Percentiles rank a stretch among this genome's conserved stretches.
phyloP scores from a whole-genome alignment of 2,888 invertebrate species.

The Sphaerophoria taeniata region DNA sequence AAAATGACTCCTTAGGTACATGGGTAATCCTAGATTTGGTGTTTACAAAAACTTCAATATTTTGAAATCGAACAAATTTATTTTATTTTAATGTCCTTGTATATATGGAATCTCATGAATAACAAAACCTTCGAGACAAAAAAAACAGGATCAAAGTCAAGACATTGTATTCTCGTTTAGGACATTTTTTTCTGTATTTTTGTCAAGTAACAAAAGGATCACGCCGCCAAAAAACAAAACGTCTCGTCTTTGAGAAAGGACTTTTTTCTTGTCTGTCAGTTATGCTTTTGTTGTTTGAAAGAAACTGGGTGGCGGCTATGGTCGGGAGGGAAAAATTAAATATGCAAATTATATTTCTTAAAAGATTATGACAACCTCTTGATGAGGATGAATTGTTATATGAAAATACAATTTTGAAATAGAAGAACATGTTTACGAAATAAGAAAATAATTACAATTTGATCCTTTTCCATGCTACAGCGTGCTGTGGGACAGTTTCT shows the following conservation, averaged over 20 bases:
- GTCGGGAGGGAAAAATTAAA: conserved; percentile 67
- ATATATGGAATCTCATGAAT: conserved; percentile 56
- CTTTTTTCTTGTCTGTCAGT: not conserved
- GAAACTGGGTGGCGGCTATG: conserved; percentile 44
- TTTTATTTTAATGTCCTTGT: conserved; percentile 62
- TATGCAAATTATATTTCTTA: conserved; percentile 66
- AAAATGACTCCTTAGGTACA: conserved; percentile 7
- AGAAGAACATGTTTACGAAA: conserved; percentile 72
- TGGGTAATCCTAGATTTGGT: not conserved
- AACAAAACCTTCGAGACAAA: conserved; percentile 33
- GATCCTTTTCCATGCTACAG: conserved; percentile 59
- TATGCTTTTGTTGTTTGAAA: not conserved
- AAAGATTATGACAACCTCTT: conserved; percentile 71
- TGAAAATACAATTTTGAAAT: conserved; percentile 58
- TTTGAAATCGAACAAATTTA: conserved; percentile 63
- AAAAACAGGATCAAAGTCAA: conserved; percentile 55
- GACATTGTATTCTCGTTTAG: conserved; percentile 47
- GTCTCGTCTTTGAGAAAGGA: conserved; percentile 31
- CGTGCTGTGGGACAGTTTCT: conserved; percentile 16
- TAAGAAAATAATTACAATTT: conserved; percentile 74
- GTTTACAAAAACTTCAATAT: conserved; percentile 59
- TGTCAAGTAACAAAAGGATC: conserved; percentile 48
- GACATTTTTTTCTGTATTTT: conserved; percentile 17
- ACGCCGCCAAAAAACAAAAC: conserved; percentile 63
- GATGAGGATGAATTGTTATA: conserved; percentile 68